phyloP scores from a whole-genome alignment of 2,888 invertebrate genomes.

The Schrankia costaestrigalis region DNA sequence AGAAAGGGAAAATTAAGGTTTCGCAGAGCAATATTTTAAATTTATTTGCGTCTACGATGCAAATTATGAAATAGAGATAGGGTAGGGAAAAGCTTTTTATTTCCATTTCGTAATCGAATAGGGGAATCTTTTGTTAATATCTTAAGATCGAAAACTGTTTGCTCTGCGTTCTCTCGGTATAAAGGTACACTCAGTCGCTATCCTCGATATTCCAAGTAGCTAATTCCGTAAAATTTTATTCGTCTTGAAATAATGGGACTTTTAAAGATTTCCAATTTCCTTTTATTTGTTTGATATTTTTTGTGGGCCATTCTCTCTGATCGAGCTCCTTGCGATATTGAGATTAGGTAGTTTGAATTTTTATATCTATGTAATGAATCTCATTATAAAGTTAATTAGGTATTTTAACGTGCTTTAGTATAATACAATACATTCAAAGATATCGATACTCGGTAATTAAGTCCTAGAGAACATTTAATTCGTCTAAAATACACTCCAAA shows the following conservation, averaged over 20 bases:
- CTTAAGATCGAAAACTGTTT: conserved; percentile 58
- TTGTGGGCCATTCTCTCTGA: conserved; percentile 19
- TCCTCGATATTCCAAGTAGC: conserved; percentile 29
- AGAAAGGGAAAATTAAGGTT: conserved; percentile 68
- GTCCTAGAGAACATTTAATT: too few relatives aligned
- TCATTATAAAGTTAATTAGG: neutral
- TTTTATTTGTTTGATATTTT: conserved; percentile 32
- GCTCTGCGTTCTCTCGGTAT: conserved; percentile 44
- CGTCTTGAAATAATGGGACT: conserved; percentile 29
- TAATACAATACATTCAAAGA: too few relatives aligned
- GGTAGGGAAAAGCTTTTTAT: conserved; percentile 52
- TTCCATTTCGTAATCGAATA: conserved; percentile 68
- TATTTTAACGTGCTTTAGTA: too few relatives aligned
- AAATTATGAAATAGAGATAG: conserved; percentile 77
- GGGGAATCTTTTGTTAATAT: conserved; percentile 66
- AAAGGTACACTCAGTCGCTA: conserved; percentile 23
- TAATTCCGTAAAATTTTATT: conserved; percentile 33
- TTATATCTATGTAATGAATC: neutral
- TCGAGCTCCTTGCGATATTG: conserved; percentile 25
- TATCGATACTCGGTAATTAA: too few relatives aligned
- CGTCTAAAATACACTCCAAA: too few relatives aligned
- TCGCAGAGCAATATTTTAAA: conserved; percentile 71
- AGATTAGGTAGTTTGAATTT: conserved; percentile 12
- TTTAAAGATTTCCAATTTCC: conserved; percentile 27
- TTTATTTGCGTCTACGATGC: conserved; percentile 77